phyloP scores from a whole-genome alignment of 2,113 vertebrate genomes.

The Cebus imitator region DNA sequence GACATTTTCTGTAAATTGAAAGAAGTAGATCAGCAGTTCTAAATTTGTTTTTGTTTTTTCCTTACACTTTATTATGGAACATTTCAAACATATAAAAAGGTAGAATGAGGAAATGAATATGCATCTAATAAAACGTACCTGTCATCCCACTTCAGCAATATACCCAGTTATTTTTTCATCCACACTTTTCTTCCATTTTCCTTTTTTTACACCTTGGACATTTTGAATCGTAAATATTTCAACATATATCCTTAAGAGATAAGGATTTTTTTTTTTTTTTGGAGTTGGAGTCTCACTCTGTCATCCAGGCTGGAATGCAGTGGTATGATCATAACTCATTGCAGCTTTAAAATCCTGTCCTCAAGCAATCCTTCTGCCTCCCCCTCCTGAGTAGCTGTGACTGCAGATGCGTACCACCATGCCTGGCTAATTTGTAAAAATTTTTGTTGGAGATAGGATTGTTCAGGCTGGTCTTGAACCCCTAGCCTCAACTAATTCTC shows the following conservation, averaged over 20 bases:
- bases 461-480: too few relatives aligned
- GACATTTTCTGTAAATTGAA: background rate
- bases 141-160: background rate
- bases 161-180: background rate
- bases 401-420: background rate
- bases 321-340: background rate
- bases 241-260: background rate
- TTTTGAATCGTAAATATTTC: background rate
- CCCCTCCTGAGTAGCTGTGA: background rate
- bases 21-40: background rate
- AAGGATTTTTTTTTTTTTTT: background rate
- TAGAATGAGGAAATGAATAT: background rate
- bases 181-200: background rate
- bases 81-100: background rate
- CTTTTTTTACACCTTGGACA: background rate
- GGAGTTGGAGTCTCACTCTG: background rate
- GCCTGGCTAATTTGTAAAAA: background rate
- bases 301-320: background rate
- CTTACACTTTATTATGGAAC: background rate
- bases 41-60: background rate
- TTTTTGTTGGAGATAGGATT: too few relatives aligned
- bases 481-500: too few relatives aligned
- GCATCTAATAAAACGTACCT: background rate
- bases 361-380: background rate
- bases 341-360: background rate